Evolutionary conservation across 2,888 invertebrate species (phyloP).

Genomic region (Allygus modestus): DNA sequence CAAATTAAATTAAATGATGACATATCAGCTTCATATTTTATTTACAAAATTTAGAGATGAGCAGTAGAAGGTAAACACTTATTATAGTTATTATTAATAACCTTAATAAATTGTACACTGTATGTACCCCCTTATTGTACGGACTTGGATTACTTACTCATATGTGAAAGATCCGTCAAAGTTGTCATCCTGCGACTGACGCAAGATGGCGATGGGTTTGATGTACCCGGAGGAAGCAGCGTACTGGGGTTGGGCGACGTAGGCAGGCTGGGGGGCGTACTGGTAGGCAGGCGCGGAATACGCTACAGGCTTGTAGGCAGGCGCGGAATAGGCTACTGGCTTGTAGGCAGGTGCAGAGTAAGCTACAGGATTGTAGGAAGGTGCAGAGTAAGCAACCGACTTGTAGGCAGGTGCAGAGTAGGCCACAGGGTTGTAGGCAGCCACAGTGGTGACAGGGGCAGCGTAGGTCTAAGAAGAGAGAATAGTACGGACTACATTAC

Average conservation of each 20-base stretch:
- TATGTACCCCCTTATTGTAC: no score
- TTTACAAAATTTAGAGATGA: no score
- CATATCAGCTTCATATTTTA: no score
- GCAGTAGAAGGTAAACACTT: no score
- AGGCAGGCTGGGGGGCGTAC: not conserved
- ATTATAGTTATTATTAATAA: no score
- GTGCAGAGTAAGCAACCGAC: not conserved
- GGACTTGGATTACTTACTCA: slow-evolving; percentile 77
- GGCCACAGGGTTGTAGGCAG: slow-evolving; percentile 24
- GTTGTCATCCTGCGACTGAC: slow-evolving; percentile 76
- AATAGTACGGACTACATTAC: no score
- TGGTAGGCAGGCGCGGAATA: slow-evolving; percentile 39
- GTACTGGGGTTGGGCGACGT: slow-evolving; percentile 32
- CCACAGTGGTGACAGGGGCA: not conserved
- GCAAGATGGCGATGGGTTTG: slow-evolving; percentile 77
- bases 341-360: slow-evolving; percentile 32
- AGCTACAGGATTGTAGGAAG: slow-evolving; percentile 20
- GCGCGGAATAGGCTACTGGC: not conserved
- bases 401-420: slow-evolving; percentile 4
- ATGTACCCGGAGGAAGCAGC: not conserved
- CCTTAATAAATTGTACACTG: no score
- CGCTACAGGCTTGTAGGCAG: slow-evolving; percentile 11
- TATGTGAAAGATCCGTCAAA: slow-evolving; percentile 80
- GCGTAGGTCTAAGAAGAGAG: not conserved
- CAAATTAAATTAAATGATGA: no score